These are phyloP conservation scores for Gila orcuttii DNA, from an alignment of 2,113 vertebrate genomes.

Conservation along the genomic window DNA sequence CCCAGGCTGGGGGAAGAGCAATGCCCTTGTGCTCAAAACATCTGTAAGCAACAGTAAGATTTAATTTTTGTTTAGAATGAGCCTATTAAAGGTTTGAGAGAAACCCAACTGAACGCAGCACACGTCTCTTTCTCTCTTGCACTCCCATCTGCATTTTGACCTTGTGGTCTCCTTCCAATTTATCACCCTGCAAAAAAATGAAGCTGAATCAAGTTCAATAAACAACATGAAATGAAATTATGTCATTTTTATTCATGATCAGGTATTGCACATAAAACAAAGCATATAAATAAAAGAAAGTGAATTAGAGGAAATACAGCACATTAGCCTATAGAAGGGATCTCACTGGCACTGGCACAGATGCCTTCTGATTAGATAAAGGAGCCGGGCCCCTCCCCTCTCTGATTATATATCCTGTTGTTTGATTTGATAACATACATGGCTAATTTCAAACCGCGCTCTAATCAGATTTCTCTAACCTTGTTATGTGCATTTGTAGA, in stretches of 20 bases:
- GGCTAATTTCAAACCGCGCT: conserved; percentile 69
- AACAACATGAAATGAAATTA: conserved; percentile 66
- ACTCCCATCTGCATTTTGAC: background rate
- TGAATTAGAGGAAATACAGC: conserved; percentile 67
- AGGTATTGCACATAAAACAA: conserved; percentile 66
- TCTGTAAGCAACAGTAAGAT: background rate
- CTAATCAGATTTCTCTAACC: conserved; percentile 70
- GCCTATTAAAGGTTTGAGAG: background rate
- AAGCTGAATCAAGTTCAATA: conserved; percentile 63
- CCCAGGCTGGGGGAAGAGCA: background rate
- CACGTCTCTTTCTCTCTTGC: background rate
- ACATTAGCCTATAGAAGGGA: conserved; percentile 55
- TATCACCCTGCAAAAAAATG: conserved; percentile 63
- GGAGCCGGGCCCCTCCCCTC: conserved; percentile 61
- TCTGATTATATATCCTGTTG: conserved; percentile 65
- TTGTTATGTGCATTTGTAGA: conserved; percentile 63
- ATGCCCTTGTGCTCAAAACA: background rate
- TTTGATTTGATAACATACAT: conserved; percentile 71
- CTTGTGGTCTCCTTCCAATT: conserved; percentile 49
- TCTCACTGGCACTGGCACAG: conserved; percentile 65
- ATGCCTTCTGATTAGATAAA: conserved; percentile 71
- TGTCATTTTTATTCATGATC: conserved; percentile 66
- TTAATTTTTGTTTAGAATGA: background rate
- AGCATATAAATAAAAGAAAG: conserved; percentile 68
- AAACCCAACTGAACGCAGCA: background rate